Conservation (phyloP, 2,888 invertebrate species). For the Drosophila anomalata region DNA sequence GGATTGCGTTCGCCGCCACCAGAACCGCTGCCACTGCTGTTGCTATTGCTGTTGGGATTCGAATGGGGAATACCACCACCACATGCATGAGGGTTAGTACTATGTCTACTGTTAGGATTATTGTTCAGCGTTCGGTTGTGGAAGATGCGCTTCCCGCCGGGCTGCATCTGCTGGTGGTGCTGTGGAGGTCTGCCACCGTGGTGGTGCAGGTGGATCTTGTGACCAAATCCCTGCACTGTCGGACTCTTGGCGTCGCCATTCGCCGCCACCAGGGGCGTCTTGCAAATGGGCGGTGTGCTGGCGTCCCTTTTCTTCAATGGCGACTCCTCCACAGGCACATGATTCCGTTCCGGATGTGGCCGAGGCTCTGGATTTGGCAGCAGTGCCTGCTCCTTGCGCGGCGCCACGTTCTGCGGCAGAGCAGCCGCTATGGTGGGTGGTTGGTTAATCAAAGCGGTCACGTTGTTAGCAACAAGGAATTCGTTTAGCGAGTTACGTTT, state of each 20-base stretch:
- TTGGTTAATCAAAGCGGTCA: constrained; percentile 79
- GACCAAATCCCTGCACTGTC: constrained; percentile 51
- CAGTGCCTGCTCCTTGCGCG: constrained; percentile 13
- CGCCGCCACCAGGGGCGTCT: constrained; percentile 68
- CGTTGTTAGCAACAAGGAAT: constrained; percentile 83
- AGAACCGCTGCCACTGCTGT: constrained; percentile 1
- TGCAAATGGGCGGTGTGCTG: constrained; percentile 75
- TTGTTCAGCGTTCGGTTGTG: constrained; percentile 73
- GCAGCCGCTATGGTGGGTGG: constrained; percentile 54
- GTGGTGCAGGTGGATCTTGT: constrained; percentile 32
- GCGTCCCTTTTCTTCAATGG: constrained; percentile 55
- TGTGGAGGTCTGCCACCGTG: constrained; percentile 24
- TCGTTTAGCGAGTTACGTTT: constrained; percentile 84
- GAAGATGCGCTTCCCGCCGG: constrained; percentile 59
- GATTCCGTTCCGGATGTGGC: constrained; percentile 2
- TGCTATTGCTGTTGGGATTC: constrained; percentile 27
- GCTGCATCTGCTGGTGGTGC: constrained; percentile 34
- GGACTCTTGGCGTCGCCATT: constrained; percentile 78
- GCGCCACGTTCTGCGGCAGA: constrained; percentile 48
- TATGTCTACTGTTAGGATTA: constrained; percentile 74
- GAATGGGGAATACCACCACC: constrained; percentile 48
- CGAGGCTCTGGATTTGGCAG: constrained; percentile 13
- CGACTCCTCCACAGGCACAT: constrained; percentile 33
- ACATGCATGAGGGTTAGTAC: constrained; percentile 68
- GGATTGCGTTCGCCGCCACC: constrained; percentile 29